Conservation (phyloP, 2,888 invertebrate species). For the Xanthorhoe spadicearia region DNA sequence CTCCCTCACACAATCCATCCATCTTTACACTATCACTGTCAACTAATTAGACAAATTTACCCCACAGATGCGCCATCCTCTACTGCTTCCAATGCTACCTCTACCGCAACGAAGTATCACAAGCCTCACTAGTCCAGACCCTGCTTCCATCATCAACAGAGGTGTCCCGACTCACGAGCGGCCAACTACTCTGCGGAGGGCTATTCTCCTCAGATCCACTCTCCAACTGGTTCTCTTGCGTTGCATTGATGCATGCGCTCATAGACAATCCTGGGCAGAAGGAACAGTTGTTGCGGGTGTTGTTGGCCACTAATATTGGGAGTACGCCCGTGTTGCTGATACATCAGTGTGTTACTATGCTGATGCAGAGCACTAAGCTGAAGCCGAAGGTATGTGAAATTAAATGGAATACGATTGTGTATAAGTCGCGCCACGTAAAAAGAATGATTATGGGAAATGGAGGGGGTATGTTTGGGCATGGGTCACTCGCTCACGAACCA, state of each 20-base stretch:
- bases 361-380: conserved; percentile 92
- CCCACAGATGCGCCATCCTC: conserved; percentile 93
- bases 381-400: conserved; percentile 86
- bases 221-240: conserved; percentile 98
- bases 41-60: not conserved
- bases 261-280: conserved; percentile 94
- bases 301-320: conserved; percentile 93
- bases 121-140: conserved; percentile 95
- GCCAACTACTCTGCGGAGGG: conserved; percentile 97
- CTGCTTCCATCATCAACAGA: conserved; percentile 94
- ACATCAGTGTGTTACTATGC: conserved; percentile 93
- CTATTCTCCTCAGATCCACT: conserved; percentile 94
- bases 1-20: too few relatives aligned
- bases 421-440: too few relatives aligned
- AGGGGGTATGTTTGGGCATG: too few relatives aligned
- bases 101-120: conserved; percentile 95
- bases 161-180: conserved; percentile 88
- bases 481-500: too few relatives aligned
- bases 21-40: too few relatives aligned
- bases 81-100: conserved; percentile 99
- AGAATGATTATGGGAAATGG: too few relatives aligned
- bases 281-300: conserved; percentile 95
- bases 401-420: too few relatives aligned
- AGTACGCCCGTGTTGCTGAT: conserved; percentile 95
- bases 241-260: conserved; percentile 95